These are phyloP conservation scores for Tichodroma muraria DNA, from an alignment of 2,113 vertebrate species.

Conservation along the genomic window DNA sequence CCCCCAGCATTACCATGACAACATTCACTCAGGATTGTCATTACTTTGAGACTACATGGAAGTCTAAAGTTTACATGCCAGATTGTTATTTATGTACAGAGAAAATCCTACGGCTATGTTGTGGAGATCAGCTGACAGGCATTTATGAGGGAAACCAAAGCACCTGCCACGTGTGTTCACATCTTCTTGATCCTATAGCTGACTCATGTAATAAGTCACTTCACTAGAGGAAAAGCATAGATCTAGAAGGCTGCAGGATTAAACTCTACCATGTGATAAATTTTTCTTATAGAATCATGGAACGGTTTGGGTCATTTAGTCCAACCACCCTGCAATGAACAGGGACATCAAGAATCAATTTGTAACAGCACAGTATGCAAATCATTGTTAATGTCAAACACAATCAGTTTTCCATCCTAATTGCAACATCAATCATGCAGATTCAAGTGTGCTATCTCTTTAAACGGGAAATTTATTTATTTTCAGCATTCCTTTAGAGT, in stretches of 20 bases:
- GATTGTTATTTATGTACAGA: not conserved
- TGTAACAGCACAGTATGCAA: not conserved
- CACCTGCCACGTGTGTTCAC: not conserved
- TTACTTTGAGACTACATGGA: not conserved
- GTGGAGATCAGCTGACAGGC: not conserved
- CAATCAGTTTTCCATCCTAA: not conserved
- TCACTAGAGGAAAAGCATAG: not conserved
- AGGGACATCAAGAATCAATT: not conserved
- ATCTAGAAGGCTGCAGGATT: not conserved
- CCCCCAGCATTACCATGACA: not conserved
- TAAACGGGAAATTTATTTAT: not conserved
- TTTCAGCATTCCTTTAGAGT: not conserved
- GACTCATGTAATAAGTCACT: not conserved
- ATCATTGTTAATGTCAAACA: not conserved
- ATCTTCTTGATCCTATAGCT: not conserved
- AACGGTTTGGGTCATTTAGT: not conserved
- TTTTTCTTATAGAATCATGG: not conserved
- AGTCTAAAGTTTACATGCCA: not conserved
- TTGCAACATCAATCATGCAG: not conserved
- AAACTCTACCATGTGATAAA: not conserved
- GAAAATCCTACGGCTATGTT: not conserved
- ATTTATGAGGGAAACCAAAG: not conserved
- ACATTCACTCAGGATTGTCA: not conserved
- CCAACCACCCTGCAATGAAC: not conserved
- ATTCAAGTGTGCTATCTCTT: not conserved